Percentiles rank a stretch among this genome's conserved stretches.
phyloP scores from a whole-genome alignment of 2,888 invertebrate genomes.

The Perdita meconis region DNA sequence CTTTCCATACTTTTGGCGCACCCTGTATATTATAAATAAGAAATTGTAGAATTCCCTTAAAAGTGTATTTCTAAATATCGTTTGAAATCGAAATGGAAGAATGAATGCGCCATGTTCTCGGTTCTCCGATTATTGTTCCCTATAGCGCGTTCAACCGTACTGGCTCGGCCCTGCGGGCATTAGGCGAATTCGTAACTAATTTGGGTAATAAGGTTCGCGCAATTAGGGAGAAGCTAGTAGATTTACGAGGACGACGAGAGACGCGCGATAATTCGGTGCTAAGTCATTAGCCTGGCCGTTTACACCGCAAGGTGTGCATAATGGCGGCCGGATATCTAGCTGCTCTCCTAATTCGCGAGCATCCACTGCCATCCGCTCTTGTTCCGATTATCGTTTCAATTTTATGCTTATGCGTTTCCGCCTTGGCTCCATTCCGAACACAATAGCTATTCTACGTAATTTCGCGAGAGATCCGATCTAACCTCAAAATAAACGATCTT shows the following conservation, averaged over 20 bases:
- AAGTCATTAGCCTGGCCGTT: slow-evolving; percentile 71
- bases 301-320: slow-evolving; percentile 68
- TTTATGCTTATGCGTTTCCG: slow-evolving; percentile 37
- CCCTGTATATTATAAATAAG: too few species aligned
- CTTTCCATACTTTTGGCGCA: too few species aligned
- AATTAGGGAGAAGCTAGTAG: slow-evolving; percentile 63
- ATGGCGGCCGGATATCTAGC: slow-evolving; percentile 65
- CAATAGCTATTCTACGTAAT: slow-evolving; percentile 19
- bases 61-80: too few species aligned
- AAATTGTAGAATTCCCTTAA: too few species aligned
- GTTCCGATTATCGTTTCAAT: slow-evolving; percentile 56
- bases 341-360: slow-evolving; percentile 54
- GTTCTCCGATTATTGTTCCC: background rate
- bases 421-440: slow-evolving; percentile 23
- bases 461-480: background rate
- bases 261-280: slow-evolving; percentile 70
- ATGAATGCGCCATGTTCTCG: background rate
- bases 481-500: background rate
- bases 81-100: background rate
- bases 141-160: slow-evolving; percentile 15
- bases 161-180: slow-evolving; percentile 7
- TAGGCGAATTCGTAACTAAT: slow-evolving; percentile 64
- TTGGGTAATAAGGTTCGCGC: slow-evolving; percentile 59
- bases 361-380: slow-evolving; percentile 35
- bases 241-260: slow-evolving; percentile 66